These are phyloP conservation scores for Tribolium freemani DNA, from an alignment of 2,888 invertebrate genomes.

Conservation along the genomic window DNA sequence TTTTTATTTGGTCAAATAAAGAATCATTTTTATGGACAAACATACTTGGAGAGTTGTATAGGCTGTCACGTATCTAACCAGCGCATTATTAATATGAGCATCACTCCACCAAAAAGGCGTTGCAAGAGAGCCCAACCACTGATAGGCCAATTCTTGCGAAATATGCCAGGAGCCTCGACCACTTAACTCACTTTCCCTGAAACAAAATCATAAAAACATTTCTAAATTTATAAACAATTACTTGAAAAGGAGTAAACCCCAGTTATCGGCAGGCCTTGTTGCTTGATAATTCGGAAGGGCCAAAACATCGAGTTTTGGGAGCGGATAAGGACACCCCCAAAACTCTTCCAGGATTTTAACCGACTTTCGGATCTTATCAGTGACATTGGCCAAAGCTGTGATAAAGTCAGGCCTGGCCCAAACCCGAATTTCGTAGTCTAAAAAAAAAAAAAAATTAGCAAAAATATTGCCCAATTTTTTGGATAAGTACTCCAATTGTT, in stretches of 20 bases:
- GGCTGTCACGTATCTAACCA: conserved; percentile 82
- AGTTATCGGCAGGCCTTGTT: conserved; percentile 81
- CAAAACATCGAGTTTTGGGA: conserved; percentile 79
- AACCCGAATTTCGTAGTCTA: conserved; percentile 70
- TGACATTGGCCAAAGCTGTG: conserved; percentile 72
- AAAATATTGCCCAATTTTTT: not conserved
- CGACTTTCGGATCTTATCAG: conserved; percentile 73
- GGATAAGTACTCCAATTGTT: conserved; percentile 30
- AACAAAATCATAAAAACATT: not conserved
- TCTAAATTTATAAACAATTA: conserved; percentile 58
- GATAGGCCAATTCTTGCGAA: conserved; percentile 82
- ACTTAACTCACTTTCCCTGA: conserved; percentile 81
- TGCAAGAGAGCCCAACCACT: conserved; percentile 83
- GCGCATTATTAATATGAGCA: conserved; percentile 82
- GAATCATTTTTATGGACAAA: not conserved
- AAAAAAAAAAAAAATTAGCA: conserved; percentile 39
- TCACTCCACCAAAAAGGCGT: conserved; percentile 86
- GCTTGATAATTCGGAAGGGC: conserved; percentile 81
- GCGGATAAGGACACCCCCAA: conserved; percentile 77
- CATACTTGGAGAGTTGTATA: conserved; percentile 79
- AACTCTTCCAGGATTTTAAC: conserved; percentile 74
- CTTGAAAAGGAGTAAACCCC: conserved; percentile 86
- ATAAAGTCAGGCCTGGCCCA: conserved; percentile 78
- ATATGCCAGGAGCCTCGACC: conserved; percentile 76
- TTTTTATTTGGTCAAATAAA: too few species aligned